Percentiles rank a stretch among this genome's conserved stretches.
These are phyloP conservation scores for Glareola pratincola DNA, from an alignment of 2,113 vertebrate genomes.

Conservation along the genomic window DNA sequence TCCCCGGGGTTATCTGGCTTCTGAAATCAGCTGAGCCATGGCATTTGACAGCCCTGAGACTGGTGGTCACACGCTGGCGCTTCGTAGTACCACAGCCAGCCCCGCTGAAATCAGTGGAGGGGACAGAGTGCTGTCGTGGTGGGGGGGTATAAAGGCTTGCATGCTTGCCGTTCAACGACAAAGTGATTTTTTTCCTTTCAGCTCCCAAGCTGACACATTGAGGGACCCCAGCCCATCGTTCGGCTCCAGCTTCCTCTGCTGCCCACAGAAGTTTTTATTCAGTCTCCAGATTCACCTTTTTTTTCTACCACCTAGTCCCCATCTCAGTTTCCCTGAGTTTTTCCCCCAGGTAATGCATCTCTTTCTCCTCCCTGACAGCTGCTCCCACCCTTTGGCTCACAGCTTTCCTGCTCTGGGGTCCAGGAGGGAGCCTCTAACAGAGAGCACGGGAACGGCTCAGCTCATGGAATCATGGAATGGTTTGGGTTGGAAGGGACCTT, in stretches of 20 bases:
- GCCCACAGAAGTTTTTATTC: neutral
- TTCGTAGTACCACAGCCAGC: neutral
- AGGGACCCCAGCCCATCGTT: neutral
- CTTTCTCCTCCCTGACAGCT: neutral
- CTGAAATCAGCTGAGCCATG: neutral
- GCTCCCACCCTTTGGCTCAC: neutral
- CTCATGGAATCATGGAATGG: neutral
- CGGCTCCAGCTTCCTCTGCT: neutral
- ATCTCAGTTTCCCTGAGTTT: neutral
- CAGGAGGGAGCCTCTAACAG: neutral
- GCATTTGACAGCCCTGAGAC: neutral
- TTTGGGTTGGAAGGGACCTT: neutral
- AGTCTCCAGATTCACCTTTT: neutral
- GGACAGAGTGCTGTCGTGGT: no score
- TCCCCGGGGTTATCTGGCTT: neutral
- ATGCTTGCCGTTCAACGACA: neutral
- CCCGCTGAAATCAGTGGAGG: accelerated
- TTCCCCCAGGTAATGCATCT: neutral
- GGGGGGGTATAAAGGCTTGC: neutral
- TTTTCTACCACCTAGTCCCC: neutral
- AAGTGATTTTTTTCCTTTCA: neutral
- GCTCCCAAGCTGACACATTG: neutral
- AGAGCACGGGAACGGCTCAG: accelerated
- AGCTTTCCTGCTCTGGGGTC: neutral
- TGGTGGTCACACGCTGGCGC: neutral